Evolutionary conservation across 2,113 vertebrate species (phyloP).

Genomic region (Columba janthina): DNA sequence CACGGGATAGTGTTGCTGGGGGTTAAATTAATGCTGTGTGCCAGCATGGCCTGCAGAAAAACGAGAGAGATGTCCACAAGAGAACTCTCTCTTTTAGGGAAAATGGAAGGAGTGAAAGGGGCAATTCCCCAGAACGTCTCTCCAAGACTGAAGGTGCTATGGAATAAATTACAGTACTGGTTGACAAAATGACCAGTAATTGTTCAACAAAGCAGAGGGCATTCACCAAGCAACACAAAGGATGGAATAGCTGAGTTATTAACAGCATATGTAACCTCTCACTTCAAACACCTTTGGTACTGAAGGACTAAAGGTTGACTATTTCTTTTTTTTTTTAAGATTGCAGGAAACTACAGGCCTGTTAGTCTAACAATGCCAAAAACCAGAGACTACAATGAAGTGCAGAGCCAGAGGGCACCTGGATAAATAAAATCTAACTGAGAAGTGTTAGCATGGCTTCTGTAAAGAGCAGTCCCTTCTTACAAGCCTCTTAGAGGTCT

Average conservation of each 20-base stretch:
- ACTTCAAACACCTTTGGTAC: not conserved
- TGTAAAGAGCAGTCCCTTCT: not conserved
- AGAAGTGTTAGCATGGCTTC: not conserved
- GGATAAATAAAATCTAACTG: not conserved
- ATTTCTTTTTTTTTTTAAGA: not conserved
- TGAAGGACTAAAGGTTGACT: not conserved
- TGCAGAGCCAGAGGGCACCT: not conserved
- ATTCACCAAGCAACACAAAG: not conserved
- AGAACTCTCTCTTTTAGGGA: not conserved
- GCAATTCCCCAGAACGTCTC: not conserved
- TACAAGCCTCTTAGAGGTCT: not conserved
- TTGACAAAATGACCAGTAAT: not conserved
- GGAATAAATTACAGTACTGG: not conserved
- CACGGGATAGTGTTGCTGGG: accelerated
- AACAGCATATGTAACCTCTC: not conserved
- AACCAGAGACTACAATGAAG: not conserved
- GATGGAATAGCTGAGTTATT: not conserved
- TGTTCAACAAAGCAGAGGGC: not conserved
- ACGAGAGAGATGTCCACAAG: not conserved
- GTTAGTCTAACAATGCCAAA: not conserved
- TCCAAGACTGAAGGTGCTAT: not conserved
- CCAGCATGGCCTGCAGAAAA: not conserved
- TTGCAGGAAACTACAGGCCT: not conserved
- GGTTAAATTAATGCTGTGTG: not conserved
- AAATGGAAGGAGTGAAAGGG: not conserved